Base-by-base conservation (phyloP, 1,140 invertebrate species). In the Ephestia elutella region DNA sequence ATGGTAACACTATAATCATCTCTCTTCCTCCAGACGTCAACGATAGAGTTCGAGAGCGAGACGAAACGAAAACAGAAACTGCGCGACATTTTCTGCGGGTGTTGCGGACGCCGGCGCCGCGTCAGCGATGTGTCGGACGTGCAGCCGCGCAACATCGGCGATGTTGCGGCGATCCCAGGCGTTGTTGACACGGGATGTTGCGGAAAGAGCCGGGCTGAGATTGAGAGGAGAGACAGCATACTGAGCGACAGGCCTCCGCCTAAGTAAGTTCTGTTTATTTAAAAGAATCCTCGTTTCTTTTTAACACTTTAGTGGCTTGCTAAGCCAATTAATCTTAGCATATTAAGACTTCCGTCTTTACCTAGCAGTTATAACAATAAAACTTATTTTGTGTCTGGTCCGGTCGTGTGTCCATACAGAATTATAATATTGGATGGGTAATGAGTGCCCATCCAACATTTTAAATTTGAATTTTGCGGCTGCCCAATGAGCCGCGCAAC, bases 151-250 rank as follows among this genome's bases (percentile, higher is more conserved):
- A 72, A 60, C 25, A 57, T 71, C n/a, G 62, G 59, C 15, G 71
- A 68, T 20, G 58, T 68, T 10, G 73, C 73, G 21, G 67, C 75
- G 49, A 72, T 73, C 9, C 64, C 76, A 0, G 72, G 69, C 4
- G 66, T 71, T 20, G 72, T 77, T 28, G 78, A 82, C 32, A 61
- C 70, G 0, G 75, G 78, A 28, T 87, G 82, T 66, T 87, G 80
- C 15, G 80, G 82, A n/a, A 73, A 74, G 57, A 75, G 72, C 57
- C 58, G 61, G 57, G 20, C 18, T 2, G 58, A 73, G 49, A 70
- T 70, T 5, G 71, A 86, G 32, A 75, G 88, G 48, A 73, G 88
- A 21, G 88, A 89, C 58, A 89, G 88, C 49, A 89, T 89, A 63
- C 57, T 89, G 10, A 89, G 87, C 55, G 80, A 88, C 59, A 68